Conservation (phyloP, 2,888 invertebrate species). For the Erpobdella octoculata region DNA sequence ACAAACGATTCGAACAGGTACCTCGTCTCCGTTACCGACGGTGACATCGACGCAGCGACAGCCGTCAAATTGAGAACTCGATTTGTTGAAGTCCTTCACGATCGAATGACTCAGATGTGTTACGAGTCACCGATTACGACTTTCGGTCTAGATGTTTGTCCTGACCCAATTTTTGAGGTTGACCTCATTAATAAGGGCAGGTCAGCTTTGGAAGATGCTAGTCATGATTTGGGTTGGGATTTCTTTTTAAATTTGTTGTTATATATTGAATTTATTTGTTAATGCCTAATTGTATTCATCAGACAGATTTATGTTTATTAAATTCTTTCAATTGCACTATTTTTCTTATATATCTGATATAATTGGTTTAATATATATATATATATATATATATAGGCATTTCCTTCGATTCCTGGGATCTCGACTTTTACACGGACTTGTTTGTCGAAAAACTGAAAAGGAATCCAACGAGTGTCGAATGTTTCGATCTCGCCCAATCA, state of each 20-base stretch:
- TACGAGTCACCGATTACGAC: slow-evolving; percentile 61
- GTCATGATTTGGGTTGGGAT: slow-evolving; percentile 62
- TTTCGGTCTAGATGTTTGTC: slow-evolving; percentile 57
- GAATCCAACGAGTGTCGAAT: slow-evolving; percentile 92
- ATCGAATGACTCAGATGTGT: slow-evolving; percentile 82
- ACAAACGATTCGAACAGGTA: too few species aligned
- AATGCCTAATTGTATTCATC: neutral
- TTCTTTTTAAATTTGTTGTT: neutral
- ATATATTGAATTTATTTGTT: neutral
- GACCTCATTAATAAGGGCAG: slow-evolving; percentile 71
- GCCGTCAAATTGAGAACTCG: slow-evolving; percentile 6
- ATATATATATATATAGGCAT: slow-evolving; percentile 56
- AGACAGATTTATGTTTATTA: neutral
- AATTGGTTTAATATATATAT: neutral
- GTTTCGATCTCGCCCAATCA: slow-evolving; percentile 94
- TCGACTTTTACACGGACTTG: slow-evolving; percentile 78
- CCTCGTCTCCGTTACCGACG: too few species aligned
- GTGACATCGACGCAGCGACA: neutral
- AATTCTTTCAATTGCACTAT: too few species aligned
- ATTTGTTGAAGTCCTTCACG: slow-evolving; percentile 59
- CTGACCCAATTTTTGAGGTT: slow-evolving; percentile 72
- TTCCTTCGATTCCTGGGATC: slow-evolving; percentile 85
- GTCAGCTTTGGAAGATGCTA: slow-evolving; percentile 72
- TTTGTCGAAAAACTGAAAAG: slow-evolving; percentile 74
- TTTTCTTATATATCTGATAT: too few species aligned